These are phyloP conservation scores for Parelbella ahira DNA, from an alignment of 2,888 invertebrate species.

Conservation along the genomic window DNA sequence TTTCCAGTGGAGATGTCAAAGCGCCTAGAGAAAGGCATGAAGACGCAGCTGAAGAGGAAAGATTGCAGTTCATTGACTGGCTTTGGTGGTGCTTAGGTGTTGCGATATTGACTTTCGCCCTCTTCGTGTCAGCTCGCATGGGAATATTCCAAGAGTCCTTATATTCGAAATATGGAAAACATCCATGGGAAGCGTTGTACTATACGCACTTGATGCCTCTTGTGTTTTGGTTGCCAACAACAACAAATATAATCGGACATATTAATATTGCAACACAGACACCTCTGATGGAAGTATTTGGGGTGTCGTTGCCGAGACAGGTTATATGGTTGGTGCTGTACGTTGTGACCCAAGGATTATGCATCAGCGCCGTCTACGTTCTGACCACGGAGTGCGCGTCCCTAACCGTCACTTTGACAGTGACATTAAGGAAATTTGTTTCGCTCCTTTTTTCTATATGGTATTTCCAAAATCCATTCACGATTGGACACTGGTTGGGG, in stretches of 20 bases:
- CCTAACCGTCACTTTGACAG: conserved; percentile 95
- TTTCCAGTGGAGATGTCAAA: conserved; percentile 87
- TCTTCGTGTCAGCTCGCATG: conserved; percentile 96
- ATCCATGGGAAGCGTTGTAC: conserved; percentile 92
- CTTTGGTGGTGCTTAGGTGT: conserved; percentile 87
- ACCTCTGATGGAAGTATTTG: conserved; percentile 81
- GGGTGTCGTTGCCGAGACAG: conserved; percentile 84
- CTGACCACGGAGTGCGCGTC: conserved; percentile 97
- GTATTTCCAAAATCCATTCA: conserved; percentile 97
- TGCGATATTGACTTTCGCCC: conserved; percentile 89
- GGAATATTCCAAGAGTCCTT: conserved; percentile 96
- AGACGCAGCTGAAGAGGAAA: conserved; percentile 63
- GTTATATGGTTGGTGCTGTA: conserved; percentile 90
- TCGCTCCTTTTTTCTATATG: conserved; percentile 97
- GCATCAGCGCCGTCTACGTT: conserved; percentile 96
- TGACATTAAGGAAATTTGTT: conserved; percentile 96
- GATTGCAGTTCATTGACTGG: conserved; percentile 66
- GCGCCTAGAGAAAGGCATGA: conserved; percentile 68
- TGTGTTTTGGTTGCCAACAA: conserved; percentile 92
- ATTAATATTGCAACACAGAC: conserved; percentile 85
- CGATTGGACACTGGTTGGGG: conserved; percentile 93
- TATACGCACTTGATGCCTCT: conserved; percentile 95
- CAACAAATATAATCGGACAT: conserved; percentile 88
- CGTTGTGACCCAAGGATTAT: conserved; percentile 93
- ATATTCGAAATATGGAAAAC: conserved; percentile 92